phyloP scores from a whole-genome alignment of 2,888 invertebrate species.

The Apocheima hispidaria region DNA sequence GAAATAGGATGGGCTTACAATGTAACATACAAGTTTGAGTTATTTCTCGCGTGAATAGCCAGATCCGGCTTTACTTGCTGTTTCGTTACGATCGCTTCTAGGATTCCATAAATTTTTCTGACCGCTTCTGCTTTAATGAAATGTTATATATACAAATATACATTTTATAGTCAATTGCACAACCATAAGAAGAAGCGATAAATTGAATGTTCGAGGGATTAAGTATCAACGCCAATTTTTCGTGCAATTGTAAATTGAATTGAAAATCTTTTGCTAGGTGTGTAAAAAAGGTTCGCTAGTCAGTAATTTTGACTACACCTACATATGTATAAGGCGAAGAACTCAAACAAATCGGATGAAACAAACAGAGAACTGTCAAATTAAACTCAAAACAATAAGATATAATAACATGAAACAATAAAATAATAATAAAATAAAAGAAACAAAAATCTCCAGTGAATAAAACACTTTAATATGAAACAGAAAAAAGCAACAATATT shows the following conservation, averaged over 20 bases:
- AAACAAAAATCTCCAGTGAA: too few relatives aligned
- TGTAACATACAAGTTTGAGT: constrained; percentile 18
- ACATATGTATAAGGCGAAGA: background rate
- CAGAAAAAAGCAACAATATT: too few relatives aligned
- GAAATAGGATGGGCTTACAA: constrained; percentile 20
- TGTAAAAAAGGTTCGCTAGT: too few relatives aligned
- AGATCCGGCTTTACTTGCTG: constrained; percentile 1
- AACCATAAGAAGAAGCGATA: too few relatives aligned
- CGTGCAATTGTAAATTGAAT: constrained; percentile 16
- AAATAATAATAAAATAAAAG: too few relatives aligned
- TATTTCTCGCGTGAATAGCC: constrained; percentile 1
- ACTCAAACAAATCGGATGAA: too few relatives aligned
- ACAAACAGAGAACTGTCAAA: too few relatives aligned
- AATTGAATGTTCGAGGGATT: constrained; percentile 2
- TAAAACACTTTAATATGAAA: too few relatives aligned
- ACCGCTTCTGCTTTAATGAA: background rate
- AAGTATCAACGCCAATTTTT: constrained; percentile 13
- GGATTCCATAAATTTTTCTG: constrained; percentile 8
- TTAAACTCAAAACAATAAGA: too few relatives aligned
- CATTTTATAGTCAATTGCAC: background rate
- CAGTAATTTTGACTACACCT: background rate
- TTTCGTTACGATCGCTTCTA: constrained; percentile 3
- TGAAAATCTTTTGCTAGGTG: constrained; percentile 25
- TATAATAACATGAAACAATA: too few relatives aligned
- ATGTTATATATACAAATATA: constrained; percentile 4